Evolutionary conservation across 2,888 invertebrate species (phyloP).

Genomic region (Scrobipalpa atriplicella): DNA sequence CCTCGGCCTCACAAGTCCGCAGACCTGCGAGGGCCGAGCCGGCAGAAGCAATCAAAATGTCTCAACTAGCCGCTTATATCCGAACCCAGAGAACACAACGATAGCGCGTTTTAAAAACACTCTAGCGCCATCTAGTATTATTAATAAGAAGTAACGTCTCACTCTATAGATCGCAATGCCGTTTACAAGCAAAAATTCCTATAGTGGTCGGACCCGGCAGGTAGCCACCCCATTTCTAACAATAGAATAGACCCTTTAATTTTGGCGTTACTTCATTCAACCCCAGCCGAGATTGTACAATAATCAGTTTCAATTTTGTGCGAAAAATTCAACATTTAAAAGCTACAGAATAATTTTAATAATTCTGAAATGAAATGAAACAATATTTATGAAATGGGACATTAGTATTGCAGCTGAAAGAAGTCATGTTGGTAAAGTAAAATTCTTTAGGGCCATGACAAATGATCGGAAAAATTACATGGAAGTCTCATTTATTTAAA

Average conservation of each 20-base stretch:
- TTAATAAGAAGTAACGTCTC: not conserved
- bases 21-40: conserved; percentile 77
- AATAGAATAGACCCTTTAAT: not conserved
- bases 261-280: not conserved
- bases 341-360: too few relatives aligned
- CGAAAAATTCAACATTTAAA: not conserved
- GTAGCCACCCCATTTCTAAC: conserved; percentile 4
- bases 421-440: too few relatives aligned
- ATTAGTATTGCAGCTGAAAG: too few relatives aligned
- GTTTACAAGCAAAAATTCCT: not conserved
- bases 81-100: conserved; percentile 37
- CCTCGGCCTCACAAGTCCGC: conserved; percentile 68
- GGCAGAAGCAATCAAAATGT: conserved; percentile 80
- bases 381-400: too few relatives aligned
- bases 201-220: not conserved
- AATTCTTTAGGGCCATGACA: too few relatives aligned
- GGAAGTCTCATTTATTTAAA: too few relatives aligned
- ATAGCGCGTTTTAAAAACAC: conserved; percentile 50
- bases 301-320: not conserved
- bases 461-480: too few relatives aligned
- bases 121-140: conserved; percentile 50
- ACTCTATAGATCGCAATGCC: too few relatives aligned
- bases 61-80: conserved; percentile 42
- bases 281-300: not conserved
- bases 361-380: too few relatives aligned